Conservation (phyloP, 2,113 vertebrate species). For the Delphinus delphis region DNA sequence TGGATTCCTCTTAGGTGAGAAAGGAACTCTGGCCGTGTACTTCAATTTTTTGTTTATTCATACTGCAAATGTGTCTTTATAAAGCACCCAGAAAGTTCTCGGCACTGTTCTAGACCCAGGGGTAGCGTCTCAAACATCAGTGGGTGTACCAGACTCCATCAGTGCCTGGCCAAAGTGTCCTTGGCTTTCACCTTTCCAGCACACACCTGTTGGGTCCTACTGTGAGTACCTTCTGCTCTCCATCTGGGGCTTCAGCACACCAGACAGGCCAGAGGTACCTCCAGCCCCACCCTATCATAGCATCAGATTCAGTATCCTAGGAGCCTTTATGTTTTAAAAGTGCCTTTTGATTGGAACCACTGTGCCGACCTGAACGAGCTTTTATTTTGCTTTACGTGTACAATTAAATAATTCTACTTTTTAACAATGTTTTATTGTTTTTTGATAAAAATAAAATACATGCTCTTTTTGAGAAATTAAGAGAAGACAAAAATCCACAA, state of each 20-base stretch:
- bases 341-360: neutral
- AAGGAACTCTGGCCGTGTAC: neutral
- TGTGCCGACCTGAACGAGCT: neutral
- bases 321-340: neutral
- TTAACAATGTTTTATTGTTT: neutral
- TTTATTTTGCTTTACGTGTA: neutral
- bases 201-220: too few relatives aligned
- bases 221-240: neutral
- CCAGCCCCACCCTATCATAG: too few relatives aligned
- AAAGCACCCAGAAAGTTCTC: neutral
- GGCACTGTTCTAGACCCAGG: neutral
- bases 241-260: neutral
- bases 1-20: neutral
- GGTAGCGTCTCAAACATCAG: neutral
- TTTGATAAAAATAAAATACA: neutral
- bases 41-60: neutral
- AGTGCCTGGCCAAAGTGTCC: neutral
- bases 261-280: neutral
- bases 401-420: neutral
- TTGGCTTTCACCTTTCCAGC: neutral
- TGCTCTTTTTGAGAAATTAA: neutral
- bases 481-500: neutral
- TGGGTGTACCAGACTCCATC: neutral
- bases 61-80: neutral
- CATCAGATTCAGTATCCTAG: neutral